Evolutionary conservation across 2,113 vertebrate genomes (phyloP).

Genomic region (Tympanuchus pallidicinctus): DNA sequence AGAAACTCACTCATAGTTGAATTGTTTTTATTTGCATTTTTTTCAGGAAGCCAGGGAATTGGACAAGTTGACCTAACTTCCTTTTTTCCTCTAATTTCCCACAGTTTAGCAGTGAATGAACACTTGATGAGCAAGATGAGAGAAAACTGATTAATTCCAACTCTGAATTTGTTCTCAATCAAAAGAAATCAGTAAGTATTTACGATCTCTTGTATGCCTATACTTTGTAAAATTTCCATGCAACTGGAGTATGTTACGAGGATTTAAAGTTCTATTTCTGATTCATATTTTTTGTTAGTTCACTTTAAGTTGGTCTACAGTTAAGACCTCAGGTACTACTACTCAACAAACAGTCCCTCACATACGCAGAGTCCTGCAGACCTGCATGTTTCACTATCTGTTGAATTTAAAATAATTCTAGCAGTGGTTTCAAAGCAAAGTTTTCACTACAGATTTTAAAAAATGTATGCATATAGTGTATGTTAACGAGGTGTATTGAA

Average conservation of each 20-base stretch:
- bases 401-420: not conserved
- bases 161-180: not conserved
- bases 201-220: not conserved
- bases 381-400: not conserved
- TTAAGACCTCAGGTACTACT: not conserved
- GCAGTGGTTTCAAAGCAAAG: not conserved
- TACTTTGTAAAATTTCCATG: not conserved
- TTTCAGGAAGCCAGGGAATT: not conserved
- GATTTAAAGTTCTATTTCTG: not conserved
- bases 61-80: not conserved
- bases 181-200: not conserved
- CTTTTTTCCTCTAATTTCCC: not conserved
- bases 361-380: not conserved
- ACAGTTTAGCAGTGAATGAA: not conserved
- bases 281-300: not conserved
- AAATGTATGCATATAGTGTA: no score
- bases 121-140: not conserved
- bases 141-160: not conserved
- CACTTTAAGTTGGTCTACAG: not conserved
- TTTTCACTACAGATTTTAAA: not conserved
- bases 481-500: not conserved
- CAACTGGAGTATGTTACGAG: not conserved
- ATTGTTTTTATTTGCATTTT: not conserved
- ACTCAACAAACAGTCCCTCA: not conserved
- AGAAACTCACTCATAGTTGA: not conserved